Base-by-base conservation (phyloP, 2,797 vertebrate species). In the Micropoecilia bifurca region DNA sequence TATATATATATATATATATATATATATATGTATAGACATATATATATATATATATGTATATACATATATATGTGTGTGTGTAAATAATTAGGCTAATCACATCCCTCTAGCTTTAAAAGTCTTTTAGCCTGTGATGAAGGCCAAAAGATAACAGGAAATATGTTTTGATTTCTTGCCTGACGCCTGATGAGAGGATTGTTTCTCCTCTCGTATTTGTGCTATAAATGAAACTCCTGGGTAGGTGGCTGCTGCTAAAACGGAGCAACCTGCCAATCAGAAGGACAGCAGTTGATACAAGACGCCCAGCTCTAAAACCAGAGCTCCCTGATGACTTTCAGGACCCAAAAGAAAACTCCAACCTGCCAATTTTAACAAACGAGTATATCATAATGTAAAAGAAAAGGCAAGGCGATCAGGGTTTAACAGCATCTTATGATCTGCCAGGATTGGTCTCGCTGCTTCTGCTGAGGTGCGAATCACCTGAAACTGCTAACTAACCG, bases 401-500 rank as follows among this genome's bases (percentile, higher is more conserved):
- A 36, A 48, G 7, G 33, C 48, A 48, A 25, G 55, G 14, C 13
- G 30, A 22, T 10, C 41, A 28, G 55, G 22, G 46, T 36, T 43
- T 55, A 6, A 8, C 22, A 73, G 33, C 33, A 36, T 73, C 25
- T 33, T 59, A 20, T 82, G n/a, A 43, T 78, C 20, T 76, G 28
- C 36, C 41, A 50, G 39, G 25, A 86, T 76, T 45, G 36, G 55
- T 66, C 43, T 0, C 10, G 53, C 82, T 69, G 16, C 50, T 74
- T 47, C 43, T 18, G 66, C 28, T 12, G 28, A 76, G 78, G 74
- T 75, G 45, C 14, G 1, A 83, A 59, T 61, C 45, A 50, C 59
- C 46, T 72, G 61, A 82, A 85, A 57, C n/a, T 1, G 45, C 76
- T 47, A 82, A 84, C n/a, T 81, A 73, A 75, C 30, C 72, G 68